Evolutionary conservation across 2,797 vertebrate species (phyloP), one percentile per base, ranked within the genome.

Genomic region (Halcyon badia): DNA sequence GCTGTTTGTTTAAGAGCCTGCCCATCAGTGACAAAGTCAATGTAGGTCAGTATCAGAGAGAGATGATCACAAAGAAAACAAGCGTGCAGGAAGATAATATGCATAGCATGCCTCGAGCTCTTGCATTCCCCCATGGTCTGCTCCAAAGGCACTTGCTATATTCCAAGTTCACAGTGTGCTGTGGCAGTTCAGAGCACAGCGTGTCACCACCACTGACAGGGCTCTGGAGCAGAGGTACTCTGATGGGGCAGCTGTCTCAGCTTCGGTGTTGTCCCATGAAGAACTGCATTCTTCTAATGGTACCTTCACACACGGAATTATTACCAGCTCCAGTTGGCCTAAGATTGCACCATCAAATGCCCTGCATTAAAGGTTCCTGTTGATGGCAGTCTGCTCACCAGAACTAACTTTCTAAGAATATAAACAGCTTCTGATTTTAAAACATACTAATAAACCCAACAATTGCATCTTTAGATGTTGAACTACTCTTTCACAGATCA

Each of bases 1-100:
- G 90, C 87, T 96, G 58, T 97, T 96, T 97, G 95, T 96, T 98
- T 94, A 97, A 97, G 86, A 98, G 95, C 81, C 96, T 93, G 76
- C 52, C 68, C 85, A 64, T 87, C 92, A 96, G 69, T 52, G 61
- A 60, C 78, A 84, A 90, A 94, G 83, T 60, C 79, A 86, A 42
- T 25, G 69, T 80, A 92, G 80, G 35, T 80, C 88, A 94, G 88
- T 92, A 95, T 78, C 92, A 92, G 83, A 79, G 86, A 91, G 69
- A 94, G 44, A 94, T 9, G 64, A 84, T 87, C 90, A 79, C 95
- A 79, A 73, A 88, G 82, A 18, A 20, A 69, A 31, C 65, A 93
- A 87, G 51, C 84, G 79, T 15, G 68, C 75, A 71, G 83, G 57
- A 96, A 87, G 83, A 76, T 35, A 48, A 52, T 5, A 73, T 16